Evolutionary conservation across 2,888 invertebrate species (phyloP).

Genomic region (Psylliodes chrysocephalus): DNA sequence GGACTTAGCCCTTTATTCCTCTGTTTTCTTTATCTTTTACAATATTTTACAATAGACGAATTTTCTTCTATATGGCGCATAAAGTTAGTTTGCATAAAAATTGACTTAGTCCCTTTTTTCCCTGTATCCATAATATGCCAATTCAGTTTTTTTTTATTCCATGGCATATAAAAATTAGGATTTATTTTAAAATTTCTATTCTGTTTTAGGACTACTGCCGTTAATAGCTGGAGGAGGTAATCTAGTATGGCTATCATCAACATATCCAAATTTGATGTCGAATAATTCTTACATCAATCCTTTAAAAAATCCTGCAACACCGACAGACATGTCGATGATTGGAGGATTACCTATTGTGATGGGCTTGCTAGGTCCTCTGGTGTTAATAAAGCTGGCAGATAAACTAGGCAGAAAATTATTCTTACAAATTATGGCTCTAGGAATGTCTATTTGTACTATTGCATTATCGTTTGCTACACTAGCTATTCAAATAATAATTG

Average conservation of each 20-base stretch:
- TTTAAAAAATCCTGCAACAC: background rate
- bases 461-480: background rate
- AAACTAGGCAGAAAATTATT: constrained; percentile 10
- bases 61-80: too few relatives aligned
- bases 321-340: background rate
- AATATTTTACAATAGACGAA: too few relatives aligned
- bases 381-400: background rate
- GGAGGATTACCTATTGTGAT: background rate
- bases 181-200: too few relatives aligned
- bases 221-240: background rate
- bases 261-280: background rate
- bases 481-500: background rate
- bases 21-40: too few relatives aligned
- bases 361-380: background rate
- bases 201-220: constrained; percentile 6
- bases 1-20: too few relatives aligned
- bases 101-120: too few relatives aligned
- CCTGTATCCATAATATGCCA: too few relatives aligned
- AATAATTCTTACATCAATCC: constrained; percentile 7
- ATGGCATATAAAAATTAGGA: too few relatives aligned
- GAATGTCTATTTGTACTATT: background rate
- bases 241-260: constrained; percentile 5
- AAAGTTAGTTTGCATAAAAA: too few relatives aligned
- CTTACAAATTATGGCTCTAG: background rate
- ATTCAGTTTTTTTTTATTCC: too few relatives aligned